Evolutionary conservation across 1,140 invertebrate genomes (phyloP).

Genomic region (Thaumetopoea pityocampa): DNA sequence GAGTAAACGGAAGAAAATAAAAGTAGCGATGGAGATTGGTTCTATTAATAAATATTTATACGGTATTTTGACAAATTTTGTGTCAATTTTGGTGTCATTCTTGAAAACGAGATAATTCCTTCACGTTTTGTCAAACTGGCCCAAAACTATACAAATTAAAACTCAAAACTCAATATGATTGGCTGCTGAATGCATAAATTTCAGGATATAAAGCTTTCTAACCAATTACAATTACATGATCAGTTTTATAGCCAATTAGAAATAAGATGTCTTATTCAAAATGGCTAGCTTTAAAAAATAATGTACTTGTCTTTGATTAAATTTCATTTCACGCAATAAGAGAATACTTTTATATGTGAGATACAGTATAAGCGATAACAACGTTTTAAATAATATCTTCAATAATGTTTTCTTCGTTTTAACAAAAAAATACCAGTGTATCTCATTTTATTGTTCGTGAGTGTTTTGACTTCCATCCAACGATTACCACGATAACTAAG

Average conservation of each 20-base stretch:
- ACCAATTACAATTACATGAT: conserved; percentile 1
- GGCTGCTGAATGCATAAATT: neutral
- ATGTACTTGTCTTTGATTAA: neutral
- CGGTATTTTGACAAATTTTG: conserved; percentile 71
- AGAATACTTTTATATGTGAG: no score
- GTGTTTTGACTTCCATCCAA: no score
- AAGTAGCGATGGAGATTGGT: conserved; percentile 52
- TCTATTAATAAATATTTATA: conserved; percentile 64
- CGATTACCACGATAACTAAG: no score
- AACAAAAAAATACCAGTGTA: no score
- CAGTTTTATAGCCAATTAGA: conserved; percentile 3
- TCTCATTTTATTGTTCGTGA: no score
- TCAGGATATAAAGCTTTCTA: neutral
- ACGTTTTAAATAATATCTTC: neutral
- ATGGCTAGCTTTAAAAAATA: conserved; percentile 12
- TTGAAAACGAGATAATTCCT: conserved; percentile 21
- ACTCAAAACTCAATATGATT: no score
- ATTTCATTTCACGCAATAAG: conserved; percentile 1
- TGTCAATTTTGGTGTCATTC: conserved; percentile 43
- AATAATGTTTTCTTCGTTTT: neutral
- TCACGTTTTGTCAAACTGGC: conserved; percentile 10
- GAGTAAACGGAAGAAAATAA: conserved; percentile 47
- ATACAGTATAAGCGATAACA: no score
- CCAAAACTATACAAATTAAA: neutral
- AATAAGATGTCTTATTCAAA: conserved; percentile 9